These are phyloP conservation scores for Stegostoma tigrinum DNA, from an alignment of 2,113 vertebrate species.

Conservation along the genomic window DNA sequence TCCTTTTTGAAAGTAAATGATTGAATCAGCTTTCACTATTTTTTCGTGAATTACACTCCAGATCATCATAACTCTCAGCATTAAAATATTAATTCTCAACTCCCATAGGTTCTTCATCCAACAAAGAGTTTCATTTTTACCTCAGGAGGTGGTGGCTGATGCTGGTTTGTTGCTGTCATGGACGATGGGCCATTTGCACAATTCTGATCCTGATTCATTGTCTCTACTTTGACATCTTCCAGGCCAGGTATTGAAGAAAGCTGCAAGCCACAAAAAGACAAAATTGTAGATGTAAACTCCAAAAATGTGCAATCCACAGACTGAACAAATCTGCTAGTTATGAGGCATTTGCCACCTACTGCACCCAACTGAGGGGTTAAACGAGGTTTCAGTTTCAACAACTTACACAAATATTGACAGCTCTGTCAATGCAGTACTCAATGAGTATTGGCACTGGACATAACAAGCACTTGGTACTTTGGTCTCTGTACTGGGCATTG, in stretches of 20 bases:
- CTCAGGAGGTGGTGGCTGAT: constrained; percentile 46
- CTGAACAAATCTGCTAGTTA: not conserved
- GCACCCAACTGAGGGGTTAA: not conserved
- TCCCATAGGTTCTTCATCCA: not conserved
- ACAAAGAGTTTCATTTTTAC: constrained; percentile 48
- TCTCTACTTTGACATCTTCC: constrained; percentile 80
- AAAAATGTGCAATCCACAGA: not conserved
- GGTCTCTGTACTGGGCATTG: too few relatives aligned
- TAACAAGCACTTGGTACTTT: not conserved
- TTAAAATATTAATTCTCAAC: not conserved
- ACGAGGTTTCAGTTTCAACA: not conserved
- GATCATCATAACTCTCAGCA: not conserved
- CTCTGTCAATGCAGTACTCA: not conserved
- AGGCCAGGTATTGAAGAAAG: constrained; percentile 91
- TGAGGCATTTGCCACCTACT: not conserved
- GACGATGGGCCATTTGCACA: constrained; percentile 58
- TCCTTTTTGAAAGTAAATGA: not conserved
- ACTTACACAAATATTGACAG: not conserved
- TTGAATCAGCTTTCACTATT: not conserved
- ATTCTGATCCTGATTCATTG: constrained; percentile 48
- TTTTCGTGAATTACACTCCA: not conserved
- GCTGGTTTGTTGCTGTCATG: constrained; percentile 46
- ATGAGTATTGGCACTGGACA: not conserved
- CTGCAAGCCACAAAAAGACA: constrained; percentile 53
- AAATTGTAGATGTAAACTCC: not conserved